Percentiles rank a stretch among this genome's conserved stretches.
Conservation (phyloP, 2,888 invertebrate genomes). For the Netelia fuscicornis region DNA sequence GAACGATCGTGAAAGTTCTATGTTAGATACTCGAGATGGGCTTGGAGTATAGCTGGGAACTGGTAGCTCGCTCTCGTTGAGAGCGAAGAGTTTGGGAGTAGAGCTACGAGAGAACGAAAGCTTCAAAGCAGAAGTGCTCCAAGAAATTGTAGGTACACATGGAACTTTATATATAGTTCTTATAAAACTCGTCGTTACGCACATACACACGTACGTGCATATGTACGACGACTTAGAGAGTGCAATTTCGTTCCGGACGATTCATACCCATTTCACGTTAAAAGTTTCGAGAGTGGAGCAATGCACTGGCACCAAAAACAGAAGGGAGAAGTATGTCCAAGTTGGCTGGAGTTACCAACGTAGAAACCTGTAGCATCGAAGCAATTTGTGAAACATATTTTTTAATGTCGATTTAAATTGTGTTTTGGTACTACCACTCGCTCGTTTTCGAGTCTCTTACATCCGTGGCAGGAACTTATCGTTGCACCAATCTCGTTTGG, state of each 20-base stretch:
- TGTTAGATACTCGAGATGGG: conserved; percentile 55
- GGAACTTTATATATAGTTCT: background rate
- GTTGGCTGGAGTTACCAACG: conserved; percentile 6
- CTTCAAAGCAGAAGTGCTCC: conserved; percentile 16
- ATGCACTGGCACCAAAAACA: conserved; percentile 17
- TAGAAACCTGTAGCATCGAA: conserved; percentile 40
- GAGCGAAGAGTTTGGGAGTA: conserved; percentile 39
- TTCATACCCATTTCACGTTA: conserved; percentile 63
- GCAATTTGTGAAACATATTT: conserved; percentile 63
- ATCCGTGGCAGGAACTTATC: background rate
- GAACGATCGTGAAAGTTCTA: conserved; percentile 50
- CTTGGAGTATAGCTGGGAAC: conserved; percentile 38
- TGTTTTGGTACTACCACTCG: background rate
- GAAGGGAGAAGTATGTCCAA: conserved; percentile 38
- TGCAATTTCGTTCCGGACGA: conserved; percentile 59
- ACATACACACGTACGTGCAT: conserved; percentile 9
- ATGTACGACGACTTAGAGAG: conserved; percentile 43
- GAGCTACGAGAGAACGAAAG: conserved; percentile 47
- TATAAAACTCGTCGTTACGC: background rate
- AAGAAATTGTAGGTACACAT: conserved; percentile 37
- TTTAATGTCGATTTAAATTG: conserved; percentile 57
- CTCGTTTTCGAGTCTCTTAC: background rate
- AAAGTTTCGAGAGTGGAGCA: conserved; percentile 44
- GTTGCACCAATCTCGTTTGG: no score
- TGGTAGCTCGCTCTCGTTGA: background rate